phyloP scores from a whole-genome alignment of 2,797 vertebrate species.

The Emys orbicularis region DNA sequence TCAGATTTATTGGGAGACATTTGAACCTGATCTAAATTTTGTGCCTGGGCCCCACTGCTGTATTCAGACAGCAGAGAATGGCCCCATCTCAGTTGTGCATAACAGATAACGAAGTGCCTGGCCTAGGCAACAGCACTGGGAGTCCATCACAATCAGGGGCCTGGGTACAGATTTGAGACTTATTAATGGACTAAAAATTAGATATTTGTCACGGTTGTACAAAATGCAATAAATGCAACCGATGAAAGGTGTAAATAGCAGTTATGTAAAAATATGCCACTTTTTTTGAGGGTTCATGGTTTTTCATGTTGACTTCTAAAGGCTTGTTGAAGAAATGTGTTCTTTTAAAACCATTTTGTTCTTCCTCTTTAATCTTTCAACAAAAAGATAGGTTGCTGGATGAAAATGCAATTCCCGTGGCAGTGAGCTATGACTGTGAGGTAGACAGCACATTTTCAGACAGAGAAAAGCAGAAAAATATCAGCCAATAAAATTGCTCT shows the following conservation, averaged over 20 bases:
- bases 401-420: background rate
- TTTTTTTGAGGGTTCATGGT: accelerated
- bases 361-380: background rate
- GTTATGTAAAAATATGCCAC: accelerated
- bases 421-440: background rate
- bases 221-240: accelerated
- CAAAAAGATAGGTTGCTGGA: background rate
- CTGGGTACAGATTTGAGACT: too few relatives aligned
- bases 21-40: accelerated
- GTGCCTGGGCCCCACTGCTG: background rate
- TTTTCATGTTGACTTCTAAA: background rate
- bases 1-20: accelerated
- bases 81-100: accelerated
- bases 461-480: background rate
- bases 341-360: background rate
- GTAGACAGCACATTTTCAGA: background rate
- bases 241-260: accelerated
- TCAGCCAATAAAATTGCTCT: background rate
- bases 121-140: background rate
- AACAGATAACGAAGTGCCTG: background rate
- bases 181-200: background rate
- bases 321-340: accelerated
- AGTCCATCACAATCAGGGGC: background rate
- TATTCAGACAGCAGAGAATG: background rate
- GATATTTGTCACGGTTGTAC: background rate